Base-by-base conservation (phyloP, 2,113 vertebrate genomes). In the Lepidothrix coronata region DNA sequence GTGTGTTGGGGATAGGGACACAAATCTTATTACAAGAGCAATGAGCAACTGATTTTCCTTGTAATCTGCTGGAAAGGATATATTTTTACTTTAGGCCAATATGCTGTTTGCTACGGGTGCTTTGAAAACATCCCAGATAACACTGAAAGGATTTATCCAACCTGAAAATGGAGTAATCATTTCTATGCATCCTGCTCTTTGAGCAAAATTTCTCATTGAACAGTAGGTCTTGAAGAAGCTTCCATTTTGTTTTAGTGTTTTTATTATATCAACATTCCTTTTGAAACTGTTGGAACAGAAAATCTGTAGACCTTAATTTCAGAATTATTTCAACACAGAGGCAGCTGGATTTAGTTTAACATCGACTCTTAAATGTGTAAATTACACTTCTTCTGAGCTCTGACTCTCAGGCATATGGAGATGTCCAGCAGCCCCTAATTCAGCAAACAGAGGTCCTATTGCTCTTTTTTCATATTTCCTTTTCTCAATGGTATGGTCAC, bases 261-360 rank as follows among this genome's bases (percentile, higher is more conserved):
- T 80, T 61, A 61, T 52, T 91, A 30, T 52, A 88, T 63, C 43
- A 88, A 17, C 35, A 84, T 77, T 43, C 39, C 35, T 95, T 84
- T 68, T 61, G 37, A n/a, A 95, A 91, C 66, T 67, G 81, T 85
- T 86, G 68, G 82, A 94, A 78, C 35, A 30, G 73, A 70, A 96
- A 83, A 74, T 77, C 55, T 74, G 31, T 91, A 91, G 68, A 59
- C 21, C 33, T 81, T 71, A 49, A 77, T 81, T 95, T 94, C 30
- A 86, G 96, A 86, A 77, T 90, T 33, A 78, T 39, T 88, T 93
- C 44, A 78, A 57, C 82, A 74, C 52, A 58, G 46, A 86, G 58
- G 74, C 78, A 93, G 71, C 46, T 96, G 92, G 82, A 83, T 93
- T 93, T 90, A 81, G 83, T 96, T 94, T 93, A 88, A 65, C 23